Evolutionary conservation across 2,888 invertebrate genomes (phyloP).

Genomic region (Candidula unifasciata): DNA sequence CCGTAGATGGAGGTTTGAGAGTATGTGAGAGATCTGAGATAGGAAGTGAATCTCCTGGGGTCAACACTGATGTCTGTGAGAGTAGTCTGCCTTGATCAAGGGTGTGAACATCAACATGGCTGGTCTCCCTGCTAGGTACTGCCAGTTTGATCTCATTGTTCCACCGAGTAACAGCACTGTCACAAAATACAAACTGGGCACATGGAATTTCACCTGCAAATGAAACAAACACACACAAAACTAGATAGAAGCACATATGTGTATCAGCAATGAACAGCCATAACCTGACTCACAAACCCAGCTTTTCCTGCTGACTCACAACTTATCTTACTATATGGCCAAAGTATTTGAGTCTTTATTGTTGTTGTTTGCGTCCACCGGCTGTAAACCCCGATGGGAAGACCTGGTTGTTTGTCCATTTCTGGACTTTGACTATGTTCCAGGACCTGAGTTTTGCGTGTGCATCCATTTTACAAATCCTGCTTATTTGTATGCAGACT

Average conservation of each 20-base stretch:
- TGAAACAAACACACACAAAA: background rate
- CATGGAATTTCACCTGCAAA: slow-evolving; percentile 54
- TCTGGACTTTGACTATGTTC: no score
- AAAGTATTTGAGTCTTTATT: no score
- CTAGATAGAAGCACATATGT: background rate
- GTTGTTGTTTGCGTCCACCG: no score
- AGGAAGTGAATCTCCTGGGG: slow-evolving; percentile 3
- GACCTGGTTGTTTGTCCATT: no score
- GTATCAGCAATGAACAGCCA: no score
- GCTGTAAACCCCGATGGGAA: no score
- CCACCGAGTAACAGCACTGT: slow-evolving; percentile 21
- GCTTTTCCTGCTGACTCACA: no score
- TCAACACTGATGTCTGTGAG: slow-evolving; percentile 19
- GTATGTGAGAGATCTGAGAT: background rate
- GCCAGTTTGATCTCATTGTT: slow-evolving; percentile 52
- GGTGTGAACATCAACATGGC: slow-evolving; percentile 61
- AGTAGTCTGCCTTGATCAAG: slow-evolving; percentile 14
- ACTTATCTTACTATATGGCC: no score
- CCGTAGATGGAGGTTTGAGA: slow-evolving; percentile 33
- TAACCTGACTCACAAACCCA: no score
- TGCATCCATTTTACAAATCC: no score
- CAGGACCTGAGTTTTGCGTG: no score
- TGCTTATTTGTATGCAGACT: no score
- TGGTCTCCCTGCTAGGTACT: slow-evolving; percentile 59
- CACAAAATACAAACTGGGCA: slow-evolving; percentile 57